phyloP scores from a whole-genome alignment of 2,888 invertebrate genomes.

The Acanthosepion esculentum region DNA sequence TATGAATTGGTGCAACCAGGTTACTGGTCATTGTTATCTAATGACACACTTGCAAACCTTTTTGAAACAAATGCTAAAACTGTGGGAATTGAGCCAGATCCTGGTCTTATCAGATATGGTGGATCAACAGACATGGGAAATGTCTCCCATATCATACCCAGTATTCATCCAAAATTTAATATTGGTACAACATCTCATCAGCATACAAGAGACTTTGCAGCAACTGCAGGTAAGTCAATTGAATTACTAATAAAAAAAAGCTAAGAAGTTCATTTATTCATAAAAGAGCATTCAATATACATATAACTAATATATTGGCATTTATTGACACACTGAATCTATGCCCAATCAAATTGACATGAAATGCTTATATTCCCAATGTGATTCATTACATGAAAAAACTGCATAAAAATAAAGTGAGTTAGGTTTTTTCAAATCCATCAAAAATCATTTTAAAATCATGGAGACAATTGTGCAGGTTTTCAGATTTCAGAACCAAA shows the following conservation, averaged over 20 bases:
- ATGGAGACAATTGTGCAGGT: no score
- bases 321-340: not conserved
- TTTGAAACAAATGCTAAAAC: constrained; percentile 57
- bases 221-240: constrained; percentile 53
- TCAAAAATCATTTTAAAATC: no score
- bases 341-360: not conserved
- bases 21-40: constrained; percentile 63
- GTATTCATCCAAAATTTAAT: constrained; percentile 62
- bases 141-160: constrained; percentile 68
- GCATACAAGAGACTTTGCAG: constrained; percentile 59
- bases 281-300: no score
- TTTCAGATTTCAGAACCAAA: no score
- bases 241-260: no score
- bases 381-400: no score
- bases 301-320: no score
- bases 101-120: constrained; percentile 44
- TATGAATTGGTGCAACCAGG: constrained; percentile 51
- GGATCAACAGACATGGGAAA: constrained; percentile 72
- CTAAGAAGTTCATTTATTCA: no score
- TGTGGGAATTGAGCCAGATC: constrained; percentile 52
- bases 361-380: no score
- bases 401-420: no score
- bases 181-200: constrained; percentile 55
- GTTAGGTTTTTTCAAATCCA: no score
- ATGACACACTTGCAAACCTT: constrained; percentile 57